Evolutionary conservation across 1,140 invertebrate genomes (phyloP), one percentile per base, ranked within the genome.

Genomic region (Hycleus cichorii): DNA sequence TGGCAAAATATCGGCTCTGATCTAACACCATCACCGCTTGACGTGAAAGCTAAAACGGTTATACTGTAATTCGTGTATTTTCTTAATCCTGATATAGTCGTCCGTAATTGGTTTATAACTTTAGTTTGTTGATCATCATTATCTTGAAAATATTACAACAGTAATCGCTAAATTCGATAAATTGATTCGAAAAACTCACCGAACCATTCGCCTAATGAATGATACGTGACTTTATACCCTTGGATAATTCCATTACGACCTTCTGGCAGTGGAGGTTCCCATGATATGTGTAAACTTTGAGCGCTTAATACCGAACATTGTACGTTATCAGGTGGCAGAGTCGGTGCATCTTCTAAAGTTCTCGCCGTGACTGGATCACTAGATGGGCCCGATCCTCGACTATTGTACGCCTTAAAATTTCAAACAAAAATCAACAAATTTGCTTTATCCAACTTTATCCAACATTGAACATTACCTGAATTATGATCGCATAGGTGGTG

Each of bases 11-110:
- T 83, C 1, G 91, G 85, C 11, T 82, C 77, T 49, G 91, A 92
- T 53, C 86, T 79, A 10, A 89, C 85, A 3, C 94, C 94, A 74
- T 94, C 90, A 2, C 95, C 94, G 46, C 90, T 89, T 46, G 85
- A 80, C 2, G 93, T 97, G 74, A 84, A 93, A 4, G 91, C 93
- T 61, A 91, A 78, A 8, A 94, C 88, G 58, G 88, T 86, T 27
- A 97, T 85, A 46, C 90, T 95, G 74, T 97, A 97, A 77, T 96
- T 97, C n/a, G 91, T 93, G 73, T 86, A 93, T 64, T 91, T 89
- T 59, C 84, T 80, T 2, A 91, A 74, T 4, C 82, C 82, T 3
- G 79, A 81, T 25, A 90, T 73, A 0, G 85, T 83, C 6, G 85
- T 82, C 9, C 83, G 83, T 12, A 86, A 64, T 0, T 83, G 82